A percentile compares a stretch with the other conserved stretches of the same genome.
phyloP scores from a whole-genome alignment of 2,888 invertebrate species.

The Linnaemya tessellans region DNA sequence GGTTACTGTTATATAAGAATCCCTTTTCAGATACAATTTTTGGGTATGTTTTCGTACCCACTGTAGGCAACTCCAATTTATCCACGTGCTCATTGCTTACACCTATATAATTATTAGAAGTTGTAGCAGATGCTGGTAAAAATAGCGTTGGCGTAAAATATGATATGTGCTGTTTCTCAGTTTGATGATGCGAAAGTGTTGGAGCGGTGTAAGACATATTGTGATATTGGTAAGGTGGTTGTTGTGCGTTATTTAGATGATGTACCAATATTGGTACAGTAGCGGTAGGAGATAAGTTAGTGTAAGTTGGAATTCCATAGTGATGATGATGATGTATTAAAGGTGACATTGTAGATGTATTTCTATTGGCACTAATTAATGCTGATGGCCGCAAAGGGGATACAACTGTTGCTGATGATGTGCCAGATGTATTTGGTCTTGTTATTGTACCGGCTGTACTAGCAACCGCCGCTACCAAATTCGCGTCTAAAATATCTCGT shows the following conservation, averaged over 20 bases:
- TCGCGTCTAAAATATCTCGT: constrained; percentile 74
- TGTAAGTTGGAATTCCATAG: constrained; percentile 72
- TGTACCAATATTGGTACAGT: constrained; percentile 78
- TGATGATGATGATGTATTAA: constrained; percentile 74
- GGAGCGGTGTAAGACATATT: constrained; percentile 71
- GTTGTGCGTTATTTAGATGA: constrained; percentile 75
- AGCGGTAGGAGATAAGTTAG: constrained; percentile 75
- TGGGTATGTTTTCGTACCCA: constrained; percentile 9
- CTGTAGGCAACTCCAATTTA: constrained; percentile 44
- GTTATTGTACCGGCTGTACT: constrained; percentile 73
- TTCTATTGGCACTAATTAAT: constrained; percentile 70
- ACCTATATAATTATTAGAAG: constrained; percentile 69
- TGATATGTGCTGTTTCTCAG: constrained; percentile 69
- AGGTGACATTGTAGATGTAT: constrained; percentile 73
- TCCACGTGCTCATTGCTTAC: constrained; percentile 49
- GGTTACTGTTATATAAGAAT: constrained; percentile 14
- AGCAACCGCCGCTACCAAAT: constrained; percentile 78
- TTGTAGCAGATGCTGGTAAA: constrained; percentile 73
- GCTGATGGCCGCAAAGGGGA: constrained; percentile 75
- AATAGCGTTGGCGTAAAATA: constrained; percentile 76
- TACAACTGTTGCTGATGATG: constrained; percentile 46
- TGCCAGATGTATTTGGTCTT: constrained; percentile 56
- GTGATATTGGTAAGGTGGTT: constrained; percentile 73
- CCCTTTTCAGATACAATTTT: constrained; percentile 30
- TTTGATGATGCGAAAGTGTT: constrained; percentile 69